phyloP scores from a whole-genome alignment of 2,113 vertebrate species.

The Corythornis vintsioides region DNA sequence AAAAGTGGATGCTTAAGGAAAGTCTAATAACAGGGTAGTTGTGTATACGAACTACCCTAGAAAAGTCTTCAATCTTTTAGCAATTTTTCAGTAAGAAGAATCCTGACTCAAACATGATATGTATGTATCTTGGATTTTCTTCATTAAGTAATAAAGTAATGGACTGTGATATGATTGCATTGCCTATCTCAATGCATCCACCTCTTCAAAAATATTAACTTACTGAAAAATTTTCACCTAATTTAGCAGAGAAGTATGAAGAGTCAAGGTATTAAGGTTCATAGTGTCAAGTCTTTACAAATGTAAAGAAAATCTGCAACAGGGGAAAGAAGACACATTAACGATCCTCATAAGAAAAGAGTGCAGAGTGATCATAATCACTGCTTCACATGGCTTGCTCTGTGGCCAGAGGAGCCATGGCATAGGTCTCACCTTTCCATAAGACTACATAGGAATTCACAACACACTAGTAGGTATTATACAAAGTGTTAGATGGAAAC shows the following conservation, averaged over 20 bases:
- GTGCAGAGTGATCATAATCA: background rate
- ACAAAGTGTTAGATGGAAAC: background rate
- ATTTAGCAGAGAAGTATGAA: background rate
- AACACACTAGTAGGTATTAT: background rate
- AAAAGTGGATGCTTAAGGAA: background rate
- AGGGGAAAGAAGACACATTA: background rate
- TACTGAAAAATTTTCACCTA: background rate
- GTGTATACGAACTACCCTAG: background rate
- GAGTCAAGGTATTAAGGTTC: background rate
- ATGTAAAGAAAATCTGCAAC: background rate
- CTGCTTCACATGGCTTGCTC: background rate
- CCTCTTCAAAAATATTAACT: background rate
- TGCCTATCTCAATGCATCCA: background rate
- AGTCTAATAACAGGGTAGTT: background rate
- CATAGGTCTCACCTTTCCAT: background rate
- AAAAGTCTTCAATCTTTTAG: background rate
- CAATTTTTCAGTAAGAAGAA: background rate
- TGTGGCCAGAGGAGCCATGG: background rate
- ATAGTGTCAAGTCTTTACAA: background rate
- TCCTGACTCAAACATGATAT: background rate
- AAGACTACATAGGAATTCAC: background rate
- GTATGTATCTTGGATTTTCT: background rate
- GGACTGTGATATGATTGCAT: background rate
- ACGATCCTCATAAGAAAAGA: background rate
- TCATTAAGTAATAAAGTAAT: background rate